A percentile compares a stretch with the other conserved stretches of the same genome.
Conservation (phyloP, 2,888 invertebrate species). For the Platycheirus rosarum region DNA sequence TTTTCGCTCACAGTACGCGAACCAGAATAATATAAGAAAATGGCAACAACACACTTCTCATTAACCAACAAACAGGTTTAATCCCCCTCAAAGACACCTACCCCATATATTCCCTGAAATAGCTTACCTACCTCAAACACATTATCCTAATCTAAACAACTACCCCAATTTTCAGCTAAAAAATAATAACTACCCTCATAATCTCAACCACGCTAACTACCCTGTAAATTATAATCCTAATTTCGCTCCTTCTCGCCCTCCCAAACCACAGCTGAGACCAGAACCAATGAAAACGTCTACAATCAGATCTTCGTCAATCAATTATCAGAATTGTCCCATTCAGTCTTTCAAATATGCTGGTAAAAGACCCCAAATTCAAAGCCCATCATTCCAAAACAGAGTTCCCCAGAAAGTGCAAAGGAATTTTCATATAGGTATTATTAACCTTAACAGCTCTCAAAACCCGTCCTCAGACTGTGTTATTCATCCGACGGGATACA, state of each 20-base stretch:
- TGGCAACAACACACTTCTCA: neutral
- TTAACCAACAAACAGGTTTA: neutral
- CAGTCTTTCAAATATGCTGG: slow-evolving; percentile 31
- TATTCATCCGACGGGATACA: slow-evolving; percentile 11
- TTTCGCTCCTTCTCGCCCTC: slow-evolving; percentile 5
- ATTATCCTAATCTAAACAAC: neutral
- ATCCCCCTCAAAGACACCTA: neutral
- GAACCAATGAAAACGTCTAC: slow-evolving; percentile 42
- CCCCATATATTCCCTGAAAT: neutral
- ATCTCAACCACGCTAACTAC: too few relatives aligned
- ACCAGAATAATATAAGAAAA: neutral
- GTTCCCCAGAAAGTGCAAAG: slow-evolving; percentile 28
- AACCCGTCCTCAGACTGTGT: neutral
- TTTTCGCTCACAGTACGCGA: neutral
- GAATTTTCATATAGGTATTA: slow-evolving; percentile 20
- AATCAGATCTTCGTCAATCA: slow-evolving; percentile 13
- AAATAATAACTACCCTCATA: too few relatives aligned
- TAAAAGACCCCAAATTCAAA: slow-evolving; percentile 21
- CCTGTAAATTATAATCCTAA: too few relatives aligned
- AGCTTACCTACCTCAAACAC: neutral
- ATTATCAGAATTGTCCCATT: slow-evolving; percentile 36
- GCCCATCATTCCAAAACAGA: slow-evolving; percentile 15
- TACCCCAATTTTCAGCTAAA: slow-evolving; percentile 1
- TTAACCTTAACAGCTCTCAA: neutral
- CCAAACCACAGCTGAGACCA: slow-evolving; percentile 35